Evolutionary conservation across 2,888 invertebrate species (phyloP).

Genomic region (Nephrotoma flavescens): DNA sequence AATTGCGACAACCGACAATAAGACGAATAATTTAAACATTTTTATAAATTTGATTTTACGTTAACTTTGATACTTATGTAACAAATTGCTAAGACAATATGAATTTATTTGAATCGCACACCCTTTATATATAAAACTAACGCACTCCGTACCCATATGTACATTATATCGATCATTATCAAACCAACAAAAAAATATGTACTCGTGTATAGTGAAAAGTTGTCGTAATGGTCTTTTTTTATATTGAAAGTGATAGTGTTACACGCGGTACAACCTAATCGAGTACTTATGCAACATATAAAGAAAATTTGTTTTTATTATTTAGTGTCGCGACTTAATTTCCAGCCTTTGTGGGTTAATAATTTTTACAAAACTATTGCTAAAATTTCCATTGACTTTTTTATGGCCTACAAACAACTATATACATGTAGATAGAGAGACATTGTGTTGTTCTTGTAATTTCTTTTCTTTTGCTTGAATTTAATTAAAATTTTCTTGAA

Average conservation of each 20-base stretch:
- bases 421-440: neutral
- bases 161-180: neutral
- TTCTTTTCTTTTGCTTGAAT: neutral
- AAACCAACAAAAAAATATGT: neutral
- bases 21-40: neutral
- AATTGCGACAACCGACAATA: neutral
- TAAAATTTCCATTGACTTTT: neutral
- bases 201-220: neutral
- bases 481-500: neutral
- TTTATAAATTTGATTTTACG: neutral
- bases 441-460: neutral
- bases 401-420: neutral
- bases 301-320: neutral
- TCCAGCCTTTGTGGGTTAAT: neutral
- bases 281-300: neutral
- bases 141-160: neutral
- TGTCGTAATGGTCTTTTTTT: neutral
- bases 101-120: neutral
- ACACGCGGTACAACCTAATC: neutral
- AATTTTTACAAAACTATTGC: neutral
- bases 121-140: neutral
- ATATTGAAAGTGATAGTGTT: neutral
- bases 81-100: neutral
- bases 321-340: neutral
- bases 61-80: neutral